Evolutionary conservation across 2,113 vertebrate species (phyloP).

Genomic region (Actinemys pallida): DNA sequence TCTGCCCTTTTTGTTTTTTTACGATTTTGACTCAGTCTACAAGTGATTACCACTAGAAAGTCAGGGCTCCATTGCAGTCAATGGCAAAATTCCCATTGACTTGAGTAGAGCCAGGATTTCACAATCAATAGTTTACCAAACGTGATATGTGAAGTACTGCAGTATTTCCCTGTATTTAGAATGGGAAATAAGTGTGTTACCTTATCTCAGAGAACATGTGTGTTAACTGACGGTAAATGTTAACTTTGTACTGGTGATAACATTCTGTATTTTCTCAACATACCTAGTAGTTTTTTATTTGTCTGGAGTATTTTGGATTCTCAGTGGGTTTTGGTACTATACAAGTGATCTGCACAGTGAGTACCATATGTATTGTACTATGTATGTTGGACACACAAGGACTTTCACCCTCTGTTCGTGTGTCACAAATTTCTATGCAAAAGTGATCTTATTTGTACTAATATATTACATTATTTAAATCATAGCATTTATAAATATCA

Average conservation of each 20-base stretch:
- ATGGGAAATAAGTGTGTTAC: not conserved
- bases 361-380: too few species aligned
- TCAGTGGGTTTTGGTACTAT: too few species aligned
- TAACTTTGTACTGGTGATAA: not conserved
- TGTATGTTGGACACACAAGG: too few species aligned
- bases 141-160: not conserved
- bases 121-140: not conserved
- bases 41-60: not conserved
- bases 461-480: not conserved
- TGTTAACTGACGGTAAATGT: not conserved
- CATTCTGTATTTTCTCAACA: not conserved
- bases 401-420: too few species aligned
- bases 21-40: not conserved
- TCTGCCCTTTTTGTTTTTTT: not conserved
- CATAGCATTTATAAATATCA: not conserved
- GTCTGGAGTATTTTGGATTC: not conserved
- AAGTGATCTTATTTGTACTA: not conserved
- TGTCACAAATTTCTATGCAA: too few species aligned
- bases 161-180: not conserved
- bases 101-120: not conserved
- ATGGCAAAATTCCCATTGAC: not conserved
- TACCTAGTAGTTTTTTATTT: not conserved
- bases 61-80: accelerated
- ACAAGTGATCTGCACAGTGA: too few species aligned
- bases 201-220: not conserved